Evolutionary conservation across 2,888 invertebrate species (phyloP), one percentile per base, ranked within the genome.

Genomic region (Acronicta aceris): DNA sequence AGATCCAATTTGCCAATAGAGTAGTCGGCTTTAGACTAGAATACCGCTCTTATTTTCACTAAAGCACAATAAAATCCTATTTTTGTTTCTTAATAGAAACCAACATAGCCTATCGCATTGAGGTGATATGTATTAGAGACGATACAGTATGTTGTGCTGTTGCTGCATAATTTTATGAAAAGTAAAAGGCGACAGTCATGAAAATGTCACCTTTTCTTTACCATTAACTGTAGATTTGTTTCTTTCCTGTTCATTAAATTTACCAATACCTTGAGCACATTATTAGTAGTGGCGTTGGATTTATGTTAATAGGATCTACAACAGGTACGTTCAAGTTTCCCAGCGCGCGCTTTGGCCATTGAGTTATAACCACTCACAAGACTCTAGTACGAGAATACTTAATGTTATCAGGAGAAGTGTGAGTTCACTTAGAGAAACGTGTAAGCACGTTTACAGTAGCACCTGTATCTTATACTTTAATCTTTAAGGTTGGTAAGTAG

Each of bases 1-100:
- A 71, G 47, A 71, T 65, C 6, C 47, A 68, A 68, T 68, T 68
- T 68, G 71, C 72, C 72, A 68, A 59, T 68, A 54, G 59, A 68
- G 53, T 54, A 59, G 65, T 16, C 48, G 15, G 47, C 40, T 59
- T 45, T 59, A 50, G 59, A 54, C 48, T 9, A 47, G 47, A 51
- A 54, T 47, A 41, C 49, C 30, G 33, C 54, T 65, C 46, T 54
- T 71, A 54, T 65, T 65, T 54, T 47, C 43, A 65, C 10, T 15
- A 47, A 41, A 53, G 33, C 13, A 48, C 15, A 25, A 41, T 12
- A 52, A 57, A 7, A 36, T 48, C 54, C 45, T 48, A 51, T 47
- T 69, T 58, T 53, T 41, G 13, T 30, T 17, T 36, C 4, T 13
- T 17, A 13, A 42, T 36, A 49, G 42, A 41, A 42, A 45, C 43